Percentiles rank a stretch among this genome's conserved stretches.
These are phyloP conservation scores for Cenopis cana DNA, from an alignment of 2,888 invertebrate genomes.

Conservation along the genomic window DNA sequence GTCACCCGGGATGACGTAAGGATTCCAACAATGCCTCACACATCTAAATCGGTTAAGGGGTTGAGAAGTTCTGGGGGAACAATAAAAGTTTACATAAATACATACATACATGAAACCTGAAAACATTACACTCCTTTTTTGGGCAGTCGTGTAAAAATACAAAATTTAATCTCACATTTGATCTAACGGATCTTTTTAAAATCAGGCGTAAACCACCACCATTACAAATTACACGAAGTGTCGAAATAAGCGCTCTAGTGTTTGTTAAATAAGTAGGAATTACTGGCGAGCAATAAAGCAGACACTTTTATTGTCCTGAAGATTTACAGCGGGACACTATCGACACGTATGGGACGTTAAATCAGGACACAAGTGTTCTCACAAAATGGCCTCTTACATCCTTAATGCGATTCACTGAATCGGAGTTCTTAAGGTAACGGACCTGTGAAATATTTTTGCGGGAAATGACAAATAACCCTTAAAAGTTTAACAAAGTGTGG, in stretches of 20 bases:
- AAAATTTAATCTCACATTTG: too few relatives aligned
- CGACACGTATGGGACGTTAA: conserved; percentile 65
- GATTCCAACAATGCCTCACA: too few relatives aligned
- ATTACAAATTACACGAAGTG: conserved; percentile 30
- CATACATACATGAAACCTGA: too few relatives aligned
- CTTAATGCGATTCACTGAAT: conserved; percentile 31
- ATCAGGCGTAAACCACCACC: neutral
- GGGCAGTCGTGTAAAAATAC: too few relatives aligned
- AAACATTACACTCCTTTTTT: too few relatives aligned
- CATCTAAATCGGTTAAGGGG: too few relatives aligned
- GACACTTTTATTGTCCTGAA: conserved; percentile 61
- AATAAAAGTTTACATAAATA: too few relatives aligned
- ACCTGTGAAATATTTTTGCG: neutral
- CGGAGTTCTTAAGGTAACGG: conserved; percentile 18
- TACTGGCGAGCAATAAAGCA: conserved; percentile 60
- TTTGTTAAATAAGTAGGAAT: conserved; percentile 55
- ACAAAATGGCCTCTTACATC: conserved; percentile 35
- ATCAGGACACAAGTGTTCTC: conserved; percentile 61
- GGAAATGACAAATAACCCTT: neutral
- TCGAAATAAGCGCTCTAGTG: conserved; percentile 52
- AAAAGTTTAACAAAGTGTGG: too few relatives aligned
- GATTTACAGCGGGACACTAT: conserved; percentile 65
- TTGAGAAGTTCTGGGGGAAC: too few relatives aligned
- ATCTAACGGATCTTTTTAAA: too few relatives aligned
- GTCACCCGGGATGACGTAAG: too few relatives aligned